Conservation (phyloP, 37 sponge, comb jelly and placozoan species). For the Spongilla lacustris region DNA sequence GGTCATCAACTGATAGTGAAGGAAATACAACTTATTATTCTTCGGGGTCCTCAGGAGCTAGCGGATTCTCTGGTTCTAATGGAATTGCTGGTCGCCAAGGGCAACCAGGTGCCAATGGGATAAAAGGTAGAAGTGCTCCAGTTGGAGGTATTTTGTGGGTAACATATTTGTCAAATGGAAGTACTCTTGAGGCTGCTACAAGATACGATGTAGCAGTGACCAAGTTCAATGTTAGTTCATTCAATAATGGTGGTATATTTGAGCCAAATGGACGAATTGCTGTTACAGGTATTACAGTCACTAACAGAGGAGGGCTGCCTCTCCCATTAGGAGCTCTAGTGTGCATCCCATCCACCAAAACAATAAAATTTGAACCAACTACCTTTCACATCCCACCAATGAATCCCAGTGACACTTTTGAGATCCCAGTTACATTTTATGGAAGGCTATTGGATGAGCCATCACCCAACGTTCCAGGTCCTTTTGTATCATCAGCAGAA, state of each 20-base stretch:
- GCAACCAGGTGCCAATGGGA: conserved; percentile 32
- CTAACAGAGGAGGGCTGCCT: conserved; percentile 65
- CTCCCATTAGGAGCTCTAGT: conserved; percentile 71
- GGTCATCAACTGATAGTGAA: conserved; percentile 1
- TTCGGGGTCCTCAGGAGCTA: conserved; percentile 24
- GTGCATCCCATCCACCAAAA: conserved; percentile 62
- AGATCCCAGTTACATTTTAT: conserved; percentile 50
- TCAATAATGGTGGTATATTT: conserved; percentile 42
- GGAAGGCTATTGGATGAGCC: conserved; percentile 81
- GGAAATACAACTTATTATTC: conserved; percentile 2
- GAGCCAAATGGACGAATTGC: conserved; percentile 64
- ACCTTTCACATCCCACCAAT: conserved; percentile 58
- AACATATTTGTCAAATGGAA: conserved; percentile 3
- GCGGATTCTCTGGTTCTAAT: conserved; percentile 17
- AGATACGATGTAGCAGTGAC: conserved; percentile 56
- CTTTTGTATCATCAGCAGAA: conserved; percentile 47
- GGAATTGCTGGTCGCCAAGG: conserved; percentile 22
- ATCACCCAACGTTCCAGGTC: conserved; percentile 77
- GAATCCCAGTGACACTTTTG: conserved; percentile 18
- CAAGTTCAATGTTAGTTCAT: not conserved
- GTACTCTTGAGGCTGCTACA: conserved; percentile 8
- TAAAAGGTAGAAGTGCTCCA: conserved; percentile 5
- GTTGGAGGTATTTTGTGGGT: conserved; percentile 68
- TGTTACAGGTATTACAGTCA: conserved; percentile 25
- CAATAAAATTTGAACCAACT: conserved; percentile 74